A percentile compares a stretch with the other conserved stretches of the same genome.
Conservation (phyloP, 2,888 invertebrate genomes). For the Heliconius ethilla region DNA sequence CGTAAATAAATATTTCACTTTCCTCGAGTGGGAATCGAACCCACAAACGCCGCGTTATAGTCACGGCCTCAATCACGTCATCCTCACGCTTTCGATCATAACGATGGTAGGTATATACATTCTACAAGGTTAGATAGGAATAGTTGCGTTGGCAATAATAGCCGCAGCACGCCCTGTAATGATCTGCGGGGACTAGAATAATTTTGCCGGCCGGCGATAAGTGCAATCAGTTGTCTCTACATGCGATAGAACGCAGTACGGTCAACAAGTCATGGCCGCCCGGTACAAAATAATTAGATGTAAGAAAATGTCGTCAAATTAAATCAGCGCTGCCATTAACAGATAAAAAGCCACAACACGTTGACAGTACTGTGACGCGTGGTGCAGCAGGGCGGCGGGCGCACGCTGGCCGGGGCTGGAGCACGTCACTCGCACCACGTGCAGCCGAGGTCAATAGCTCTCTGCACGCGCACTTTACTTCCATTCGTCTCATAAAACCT, state of each 20-base stretch:
- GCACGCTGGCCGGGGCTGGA: slow-evolving; percentile 31
- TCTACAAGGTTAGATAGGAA: slow-evolving; percentile 4
- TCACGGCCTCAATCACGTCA: no score
- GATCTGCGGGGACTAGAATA: slow-evolving; percentile 43
- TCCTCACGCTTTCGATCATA: neutral
- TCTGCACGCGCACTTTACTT: slow-evolving; percentile 52
- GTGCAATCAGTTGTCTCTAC: slow-evolving; percentile 37
- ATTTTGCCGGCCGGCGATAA: slow-evolving; percentile 48
- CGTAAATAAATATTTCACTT: no score
- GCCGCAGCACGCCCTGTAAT: slow-evolving; percentile 40
- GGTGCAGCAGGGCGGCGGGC: slow-evolving; percentile 26
- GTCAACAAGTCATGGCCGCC: no score
- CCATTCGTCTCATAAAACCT: slow-evolving; percentile 48
- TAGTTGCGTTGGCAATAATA: slow-evolving; percentile 41
- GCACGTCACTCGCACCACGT: slow-evolving; percentile 58
- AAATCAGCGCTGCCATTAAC: no score
- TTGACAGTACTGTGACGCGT: slow-evolving; percentile 24
- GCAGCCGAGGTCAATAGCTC: slow-evolving; percentile 70
- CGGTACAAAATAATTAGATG: no score
- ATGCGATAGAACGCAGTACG: slow-evolving; percentile 28
- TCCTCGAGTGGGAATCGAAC: no score
- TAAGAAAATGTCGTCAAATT: no score
- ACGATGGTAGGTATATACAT: neutral
- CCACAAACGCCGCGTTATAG: no score
- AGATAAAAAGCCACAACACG: no score